Percentiles rank a stretch among this genome's conserved stretches.
phyloP scores from a whole-genome alignment of 2,888 invertebrate genomes.

The Mesorhabditis belari region DNA sequence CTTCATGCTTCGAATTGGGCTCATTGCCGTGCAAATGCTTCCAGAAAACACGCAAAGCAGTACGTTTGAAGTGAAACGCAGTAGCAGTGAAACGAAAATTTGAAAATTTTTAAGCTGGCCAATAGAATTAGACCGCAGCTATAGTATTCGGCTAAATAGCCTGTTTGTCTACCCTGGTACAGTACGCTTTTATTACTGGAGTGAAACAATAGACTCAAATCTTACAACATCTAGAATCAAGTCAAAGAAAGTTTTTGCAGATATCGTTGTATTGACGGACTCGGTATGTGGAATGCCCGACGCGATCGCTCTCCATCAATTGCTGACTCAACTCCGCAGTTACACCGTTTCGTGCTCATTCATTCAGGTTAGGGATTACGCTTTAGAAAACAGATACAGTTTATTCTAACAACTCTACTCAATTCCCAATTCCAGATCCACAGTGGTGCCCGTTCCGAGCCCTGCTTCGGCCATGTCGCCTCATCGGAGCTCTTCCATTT shows the following conservation, averaged over 20 bases:
- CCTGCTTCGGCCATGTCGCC: conserved; percentile 63
- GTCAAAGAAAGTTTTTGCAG: conserved; percentile 32
- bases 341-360: conserved; percentile 71
- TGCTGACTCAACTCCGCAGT: conserved; percentile 69
- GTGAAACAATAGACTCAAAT: neutral
- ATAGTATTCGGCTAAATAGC: too few species aligned
- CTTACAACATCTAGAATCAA: neutral
- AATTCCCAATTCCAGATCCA: conserved; percentile 8
- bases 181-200: too few species aligned
- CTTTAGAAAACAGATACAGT: neutral
- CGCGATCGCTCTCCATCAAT: conserved; percentile 67
- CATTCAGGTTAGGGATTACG: conserved; percentile 64
- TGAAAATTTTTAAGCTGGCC: too few species aligned
- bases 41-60: conserved; percentile 72
- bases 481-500: conserved; percentile 71
- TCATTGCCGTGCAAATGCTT: conserved; percentile 68
- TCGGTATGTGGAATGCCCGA: conserved; percentile 67
- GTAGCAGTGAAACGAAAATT: neutral
- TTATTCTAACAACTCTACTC: neutral
- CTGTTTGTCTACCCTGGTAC: too few species aligned
- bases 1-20: conserved; percentile 71
- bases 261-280: conserved; percentile 63
- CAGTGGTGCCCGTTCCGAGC: conserved; percentile 14
- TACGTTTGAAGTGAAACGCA: conserved; percentile 54
- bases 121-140: too few species aligned